A percentile compares a stretch with the other conserved stretches of the same genome.
These are phyloP conservation scores for Seriola rivoliana DNA, from an alignment of 2,113 vertebrate genomes.

Conservation along the genomic window DNA sequence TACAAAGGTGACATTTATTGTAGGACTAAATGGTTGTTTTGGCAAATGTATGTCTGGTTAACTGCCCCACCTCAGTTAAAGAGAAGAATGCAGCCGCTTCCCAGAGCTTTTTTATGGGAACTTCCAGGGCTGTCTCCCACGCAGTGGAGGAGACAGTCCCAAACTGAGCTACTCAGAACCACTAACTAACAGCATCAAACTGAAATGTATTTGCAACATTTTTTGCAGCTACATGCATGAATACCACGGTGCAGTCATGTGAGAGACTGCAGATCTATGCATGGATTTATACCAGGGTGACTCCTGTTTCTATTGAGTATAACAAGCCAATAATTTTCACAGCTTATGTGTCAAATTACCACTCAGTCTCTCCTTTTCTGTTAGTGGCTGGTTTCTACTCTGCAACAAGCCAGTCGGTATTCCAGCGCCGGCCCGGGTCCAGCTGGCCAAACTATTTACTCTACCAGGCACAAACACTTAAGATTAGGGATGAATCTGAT, in stretches of 20 bases:
- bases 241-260: neutral
- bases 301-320: slow-evolving; percentile 2
- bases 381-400: slow-evolving; percentile 30
- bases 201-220: neutral
- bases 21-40: slow-evolving; percentile 1
- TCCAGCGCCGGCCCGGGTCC: slow-evolving; percentile 19
- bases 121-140: neutral
- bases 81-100: slow-evolving; percentile 22
- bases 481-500: slow-evolving; percentile 60
- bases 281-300: slow-evolving; percentile 18
- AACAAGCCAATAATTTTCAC: slow-evolving; percentile 4
- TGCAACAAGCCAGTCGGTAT: slow-evolving; percentile 31
- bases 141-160: neutral
- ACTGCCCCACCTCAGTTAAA: slow-evolving; percentile 14
- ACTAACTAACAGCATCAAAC: neutral
- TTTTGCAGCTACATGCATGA: neutral
- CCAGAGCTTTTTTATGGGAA: slow-evolving; percentile 16
- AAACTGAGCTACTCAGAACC: neutral
- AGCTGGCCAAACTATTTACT: slow-evolving; percentile 66
- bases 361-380: neutral
- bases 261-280: neutral
- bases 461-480: slow-evolving; percentile 63
- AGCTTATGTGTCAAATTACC: slow-evolving; percentile 7
- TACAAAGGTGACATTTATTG: neutral
- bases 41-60: slow-evolving; percentile 1